phyloP scores from a whole-genome alignment of 2,113 vertebrate genomes.

The Sinocyclocheilus rhinocerous region DNA sequence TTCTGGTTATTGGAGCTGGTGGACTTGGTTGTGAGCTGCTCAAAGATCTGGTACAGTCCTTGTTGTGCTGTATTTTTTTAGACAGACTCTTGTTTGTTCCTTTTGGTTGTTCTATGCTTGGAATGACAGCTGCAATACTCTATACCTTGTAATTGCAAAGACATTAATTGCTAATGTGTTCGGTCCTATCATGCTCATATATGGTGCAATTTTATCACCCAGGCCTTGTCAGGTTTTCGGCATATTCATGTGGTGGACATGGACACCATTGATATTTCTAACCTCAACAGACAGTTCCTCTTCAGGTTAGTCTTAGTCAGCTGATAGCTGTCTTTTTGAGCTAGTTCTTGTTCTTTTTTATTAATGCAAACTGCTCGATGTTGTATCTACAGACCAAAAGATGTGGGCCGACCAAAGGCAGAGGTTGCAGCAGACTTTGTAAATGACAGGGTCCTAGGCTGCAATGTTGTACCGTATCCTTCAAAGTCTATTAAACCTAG shows the following conservation, averaged over 20 bases:
- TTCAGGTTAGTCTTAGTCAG: constrained; percentile 86
- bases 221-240: constrained; percentile 90
- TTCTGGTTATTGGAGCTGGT: constrained; percentile 93
- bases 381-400: constrained; percentile 79
- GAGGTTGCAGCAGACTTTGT: constrained; percentile 93
- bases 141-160: neutral
- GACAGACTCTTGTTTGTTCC: neutral
- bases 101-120: too few relatives aligned
- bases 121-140: neutral
- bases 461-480: constrained; percentile 92
- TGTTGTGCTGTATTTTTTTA: neutral
- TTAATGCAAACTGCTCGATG: neutral
- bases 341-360: constrained; percentile 34
- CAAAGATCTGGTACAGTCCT: constrained; percentile 87
- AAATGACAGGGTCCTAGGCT: constrained; percentile 84
- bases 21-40: constrained; percentile 96
- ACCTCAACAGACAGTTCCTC: constrained; percentile 92
- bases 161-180: neutral
- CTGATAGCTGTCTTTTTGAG: neutral
- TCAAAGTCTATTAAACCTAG: constrained; percentile 41
- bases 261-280: constrained; percentile 94
- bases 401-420: constrained; percentile 90
- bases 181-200: neutral
- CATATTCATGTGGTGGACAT: constrained; percentile 94
- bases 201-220: constrained; percentile 29